phyloP scores from a whole-genome alignment of 2,113 vertebrate species.

The Opisthocomus hoazin region DNA sequence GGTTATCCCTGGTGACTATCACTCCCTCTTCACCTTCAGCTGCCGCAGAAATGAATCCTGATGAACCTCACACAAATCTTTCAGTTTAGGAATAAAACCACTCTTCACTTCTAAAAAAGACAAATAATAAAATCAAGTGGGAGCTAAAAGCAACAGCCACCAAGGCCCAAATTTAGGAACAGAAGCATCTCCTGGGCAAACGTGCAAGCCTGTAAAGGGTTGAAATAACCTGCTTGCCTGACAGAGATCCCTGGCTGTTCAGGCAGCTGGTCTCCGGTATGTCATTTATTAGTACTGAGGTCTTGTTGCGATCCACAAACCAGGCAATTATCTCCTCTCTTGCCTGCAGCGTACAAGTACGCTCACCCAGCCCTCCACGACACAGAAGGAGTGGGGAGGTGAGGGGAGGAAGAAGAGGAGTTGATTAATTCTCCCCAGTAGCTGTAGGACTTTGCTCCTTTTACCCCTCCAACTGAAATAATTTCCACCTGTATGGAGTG shows the following conservation, averaged over 20 bases:
- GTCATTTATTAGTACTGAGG: neutral
- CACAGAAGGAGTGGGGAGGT: accelerated
- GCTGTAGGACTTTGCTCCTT: neutral
- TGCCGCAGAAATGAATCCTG: neutral
- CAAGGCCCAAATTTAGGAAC: neutral
- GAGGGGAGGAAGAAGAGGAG: neutral
- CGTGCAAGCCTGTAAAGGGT: neutral
- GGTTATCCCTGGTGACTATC: neutral
- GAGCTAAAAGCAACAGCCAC: neutral
- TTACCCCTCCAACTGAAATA: neutral
- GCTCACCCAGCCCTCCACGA: neutral
- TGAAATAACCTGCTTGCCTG: neutral
- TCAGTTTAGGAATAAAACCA: neutral
- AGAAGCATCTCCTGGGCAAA: neutral
- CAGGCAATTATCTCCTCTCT: neutral
- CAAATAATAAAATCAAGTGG: neutral
- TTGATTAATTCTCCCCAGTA: neutral
- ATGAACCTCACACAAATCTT: neutral
- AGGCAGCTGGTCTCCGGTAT: neutral
- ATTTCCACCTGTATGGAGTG: neutral
- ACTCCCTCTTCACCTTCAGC: neutral
- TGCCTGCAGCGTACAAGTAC: neutral
- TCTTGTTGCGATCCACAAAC: neutral
- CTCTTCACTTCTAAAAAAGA: neutral
- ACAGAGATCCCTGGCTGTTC: neutral